Conservation (phyloP, 2,888 invertebrate species). For the Scaeva pyrastri region DNA sequence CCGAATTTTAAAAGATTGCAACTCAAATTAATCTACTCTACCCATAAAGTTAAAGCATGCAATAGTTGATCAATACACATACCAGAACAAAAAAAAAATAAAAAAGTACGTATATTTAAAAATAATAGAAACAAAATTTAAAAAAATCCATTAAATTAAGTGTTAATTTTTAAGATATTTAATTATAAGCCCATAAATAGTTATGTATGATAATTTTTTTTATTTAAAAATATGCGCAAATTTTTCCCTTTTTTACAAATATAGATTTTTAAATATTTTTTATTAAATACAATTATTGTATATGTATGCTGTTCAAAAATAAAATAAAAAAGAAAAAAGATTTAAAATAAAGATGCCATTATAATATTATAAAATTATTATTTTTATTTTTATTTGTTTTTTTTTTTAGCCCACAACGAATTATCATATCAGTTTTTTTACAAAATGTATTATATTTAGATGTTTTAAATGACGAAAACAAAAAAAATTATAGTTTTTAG, state of each 20-base stretch:
- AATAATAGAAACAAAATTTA: neutral
- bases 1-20: neutral
- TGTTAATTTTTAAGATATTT: conserved; percentile 54
- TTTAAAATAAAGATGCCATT: conserved; percentile 60
- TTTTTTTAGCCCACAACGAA: conserved; percentile 68
- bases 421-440: conserved; percentile 68
- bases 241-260: conserved; percentile 36
- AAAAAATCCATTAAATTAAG: conserved; percentile 44
- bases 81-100: conserved; percentile 27
- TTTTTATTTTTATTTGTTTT: conserved; percentile 5
- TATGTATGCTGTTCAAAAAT: neutral
- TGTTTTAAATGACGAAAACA: neutral
- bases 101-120: conserved; percentile 35
- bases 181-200: conserved; percentile 22
- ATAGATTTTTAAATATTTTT: conserved; percentile 7
- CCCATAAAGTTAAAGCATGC: conserved; percentile 59
- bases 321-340: neutral
- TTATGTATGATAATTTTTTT: neutral
- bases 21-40: conserved; percentile 4
- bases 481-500: conserved; percentile 1
- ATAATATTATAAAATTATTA: neutral
- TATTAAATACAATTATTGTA: neutral
- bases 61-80: conserved; percentile 69
- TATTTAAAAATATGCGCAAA: conserved; percentile 54
- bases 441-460: conserved; percentile 13